Conservation (phyloP, 1,140 invertebrate genomes). For the Episyrphus balteatus region DNA sequence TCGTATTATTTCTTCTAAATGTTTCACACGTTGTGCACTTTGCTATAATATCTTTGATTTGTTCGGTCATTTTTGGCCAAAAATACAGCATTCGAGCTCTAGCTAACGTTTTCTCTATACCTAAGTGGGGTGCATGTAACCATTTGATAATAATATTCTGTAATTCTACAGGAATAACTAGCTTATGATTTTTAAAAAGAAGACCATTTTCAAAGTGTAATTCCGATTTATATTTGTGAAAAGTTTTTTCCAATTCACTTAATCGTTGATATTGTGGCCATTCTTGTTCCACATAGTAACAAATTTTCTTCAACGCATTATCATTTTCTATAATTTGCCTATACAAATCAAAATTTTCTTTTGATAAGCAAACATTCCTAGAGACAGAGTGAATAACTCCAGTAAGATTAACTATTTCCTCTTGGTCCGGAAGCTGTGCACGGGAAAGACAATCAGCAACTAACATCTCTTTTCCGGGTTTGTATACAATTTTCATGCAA, state of each 20-base stretch:
- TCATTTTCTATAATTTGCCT: background rate
- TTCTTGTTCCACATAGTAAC: background rate
- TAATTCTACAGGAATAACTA: slow-evolving; percentile 5
- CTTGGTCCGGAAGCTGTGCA: background rate
- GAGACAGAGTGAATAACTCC: slow-evolving; percentile 7
- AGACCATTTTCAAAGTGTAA: slow-evolving; percentile 8
- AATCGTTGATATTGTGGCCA: slow-evolving; percentile 1
- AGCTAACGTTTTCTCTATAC: too few relatives aligned
- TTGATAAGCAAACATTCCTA: background rate
- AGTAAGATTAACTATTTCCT: slow-evolving; percentile 6
- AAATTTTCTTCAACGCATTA: background rate
- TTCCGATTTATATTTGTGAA: slow-evolving; percentile 6
- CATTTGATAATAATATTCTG: slow-evolving; percentile 2
- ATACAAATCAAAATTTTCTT: slow-evolving; percentile 4
- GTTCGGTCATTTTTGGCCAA: slow-evolving; percentile 3
- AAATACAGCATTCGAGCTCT: slow-evolving; percentile 3
- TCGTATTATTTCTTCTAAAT: slow-evolving; percentile 6
- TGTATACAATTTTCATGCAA: slow-evolving; percentile 24
- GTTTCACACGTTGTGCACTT: slow-evolving; percentile 7
- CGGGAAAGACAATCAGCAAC: slow-evolving; percentile 12
- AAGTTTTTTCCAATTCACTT: background rate
- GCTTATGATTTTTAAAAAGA: slow-evolving; percentile 2
- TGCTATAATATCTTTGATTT: slow-evolving; percentile 4
- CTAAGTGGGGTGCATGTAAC: slow-evolving; percentile 9
- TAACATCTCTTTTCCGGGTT: slow-evolving; percentile 8